A percentile compares a stretch with the other conserved stretches of the same genome.
phyloP scores from a whole-genome alignment of 1,140 invertebrate species.

The Stratiolaelaps scimitus region DNA sequence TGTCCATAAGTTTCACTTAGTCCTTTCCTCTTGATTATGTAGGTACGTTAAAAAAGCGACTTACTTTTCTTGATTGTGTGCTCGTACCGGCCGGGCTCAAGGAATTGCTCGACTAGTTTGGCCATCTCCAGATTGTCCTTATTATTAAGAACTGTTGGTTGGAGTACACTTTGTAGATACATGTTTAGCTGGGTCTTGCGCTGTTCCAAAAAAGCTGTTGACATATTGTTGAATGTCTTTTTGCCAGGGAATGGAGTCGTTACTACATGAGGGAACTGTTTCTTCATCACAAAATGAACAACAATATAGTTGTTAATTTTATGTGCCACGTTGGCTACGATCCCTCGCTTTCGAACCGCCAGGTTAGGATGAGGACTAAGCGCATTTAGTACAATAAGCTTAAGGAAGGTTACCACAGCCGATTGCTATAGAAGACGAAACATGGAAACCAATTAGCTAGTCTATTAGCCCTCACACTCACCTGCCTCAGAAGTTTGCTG shows the following conservation, averaged over 20 bases:
- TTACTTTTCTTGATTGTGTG: slow-evolving; percentile 39
- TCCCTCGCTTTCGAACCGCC: too few relatives aligned
- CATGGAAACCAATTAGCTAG: too few relatives aligned
- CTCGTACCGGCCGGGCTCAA: slow-evolving; percentile 65
- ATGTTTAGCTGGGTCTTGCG: slow-evolving; percentile 68
- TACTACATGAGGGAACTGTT: slow-evolving; percentile 59
- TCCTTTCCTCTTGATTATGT: too few relatives aligned
- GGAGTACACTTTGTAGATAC: slow-evolving; percentile 60
- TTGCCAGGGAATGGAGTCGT: slow-evolving; percentile 76
- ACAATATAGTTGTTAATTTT: too few relatives aligned
- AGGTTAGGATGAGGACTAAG: too few relatives aligned
- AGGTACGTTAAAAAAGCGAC: slow-evolving; percentile 40
- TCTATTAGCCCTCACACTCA: slow-evolving; percentile 43
- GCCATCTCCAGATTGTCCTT: slow-evolving; percentile 18
- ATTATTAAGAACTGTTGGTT: slow-evolving; percentile 48
- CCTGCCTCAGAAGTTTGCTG: slow-evolving; percentile 48
- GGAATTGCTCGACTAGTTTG: slow-evolving; percentile 48
- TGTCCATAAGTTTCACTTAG: too few relatives aligned
- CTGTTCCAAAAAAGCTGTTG: slow-evolving; percentile 67
- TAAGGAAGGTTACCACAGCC: too few relatives aligned
- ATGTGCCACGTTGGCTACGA: too few relatives aligned
- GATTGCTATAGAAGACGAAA: too few relatives aligned
- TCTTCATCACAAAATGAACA: too few relatives aligned
- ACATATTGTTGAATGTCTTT: slow-evolving; percentile 85
- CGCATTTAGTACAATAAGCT: too few relatives aligned